Evolutionary conservation across 2,888 invertebrate genomes (phyloP).

Genomic region (Strigamia maritima): DNA sequence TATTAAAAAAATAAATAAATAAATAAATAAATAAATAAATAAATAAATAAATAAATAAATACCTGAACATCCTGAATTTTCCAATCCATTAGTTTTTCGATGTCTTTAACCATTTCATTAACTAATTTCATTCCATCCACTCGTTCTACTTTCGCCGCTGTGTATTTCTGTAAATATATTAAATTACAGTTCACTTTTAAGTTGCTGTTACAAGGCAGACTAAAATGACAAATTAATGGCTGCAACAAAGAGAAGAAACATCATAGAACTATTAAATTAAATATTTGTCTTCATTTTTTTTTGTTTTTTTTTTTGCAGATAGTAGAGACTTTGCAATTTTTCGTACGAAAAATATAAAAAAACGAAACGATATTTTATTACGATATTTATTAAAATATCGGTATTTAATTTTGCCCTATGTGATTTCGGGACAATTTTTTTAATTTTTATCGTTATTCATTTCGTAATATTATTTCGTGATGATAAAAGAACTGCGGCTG

Average conservation of each 20-base stretch:
- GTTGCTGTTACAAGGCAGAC: neutral
- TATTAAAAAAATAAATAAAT: slow-evolving; percentile 46
- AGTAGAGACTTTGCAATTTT: no score
- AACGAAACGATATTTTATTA: no score
- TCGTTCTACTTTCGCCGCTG: slow-evolving; percentile 66
- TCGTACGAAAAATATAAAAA: no score
- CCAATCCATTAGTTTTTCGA: slow-evolving; percentile 77
- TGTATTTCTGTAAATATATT: slow-evolving; percentile 11
- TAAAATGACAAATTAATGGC: slow-evolving; percentile 8
- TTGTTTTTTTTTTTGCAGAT: no score
- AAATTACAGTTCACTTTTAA: neutral
- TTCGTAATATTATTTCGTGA: no score
- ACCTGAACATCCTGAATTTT: slow-evolving; percentile 89
- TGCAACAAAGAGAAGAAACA: neutral
- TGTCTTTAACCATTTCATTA: slow-evolving; percentile 72
- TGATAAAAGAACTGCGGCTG: no score
- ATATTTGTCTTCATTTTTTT: no score
- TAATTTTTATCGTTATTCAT: no score
- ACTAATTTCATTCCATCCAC: slow-evolving; percentile 77
- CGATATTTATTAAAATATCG: no score
- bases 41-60: slow-evolving; percentile 50
- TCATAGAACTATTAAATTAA: neutral
- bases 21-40: slow-evolving; percentile 46
- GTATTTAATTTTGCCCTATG: no score
- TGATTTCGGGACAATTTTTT: no score